Conservation (phyloP, 2,113 vertebrate genomes). For the Sclerurus mexicanus region DNA sequence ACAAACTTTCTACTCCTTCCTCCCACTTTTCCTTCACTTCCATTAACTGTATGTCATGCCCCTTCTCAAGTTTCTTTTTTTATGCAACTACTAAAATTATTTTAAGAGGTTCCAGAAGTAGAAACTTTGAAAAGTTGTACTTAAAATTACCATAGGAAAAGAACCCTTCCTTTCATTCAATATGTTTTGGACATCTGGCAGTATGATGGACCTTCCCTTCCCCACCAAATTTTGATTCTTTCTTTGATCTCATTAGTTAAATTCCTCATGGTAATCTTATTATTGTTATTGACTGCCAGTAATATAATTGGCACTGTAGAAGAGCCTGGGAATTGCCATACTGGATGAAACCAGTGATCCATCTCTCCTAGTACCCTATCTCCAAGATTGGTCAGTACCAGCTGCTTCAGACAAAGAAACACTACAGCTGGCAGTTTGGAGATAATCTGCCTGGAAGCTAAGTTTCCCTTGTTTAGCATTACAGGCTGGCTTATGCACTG, state of each 20-base stretch:
- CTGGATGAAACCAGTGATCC: slow-evolving; percentile 52
- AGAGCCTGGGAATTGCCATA: slow-evolving; percentile 58
- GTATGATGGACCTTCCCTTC: not conserved
- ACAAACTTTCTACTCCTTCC: not conserved
- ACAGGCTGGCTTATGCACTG: not conserved
- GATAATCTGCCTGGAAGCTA: slow-evolving; percentile 46
- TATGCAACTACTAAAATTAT: not conserved
- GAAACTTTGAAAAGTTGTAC: not conserved
- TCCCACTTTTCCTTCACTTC: not conserved
- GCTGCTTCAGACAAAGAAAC: slow-evolving; percentile 57
- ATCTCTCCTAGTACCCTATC: slow-evolving; percentile 26
- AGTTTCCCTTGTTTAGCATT: slow-evolving; percentile 20
- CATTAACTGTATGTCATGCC: not conserved
- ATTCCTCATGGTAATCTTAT: slow-evolving; percentile 49
- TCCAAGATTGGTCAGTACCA: slow-evolving; percentile 56
- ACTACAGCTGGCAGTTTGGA: slow-evolving; percentile 37
- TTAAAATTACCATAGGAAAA: not conserved
- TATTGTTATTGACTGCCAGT: slow-evolving; percentile 47
- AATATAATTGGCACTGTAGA: slow-evolving; percentile 42
- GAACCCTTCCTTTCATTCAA: not conserved
- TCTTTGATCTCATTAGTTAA: slow-evolving; percentile 51
- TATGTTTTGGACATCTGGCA: slow-evolving; percentile 14
- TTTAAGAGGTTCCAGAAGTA: not conserved
- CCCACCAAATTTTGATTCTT: slow-evolving; percentile 41
- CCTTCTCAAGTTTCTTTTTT: not conserved